Evolutionary conservation across 2,113 vertebrate genomes (phyloP).

Genomic region (Oplegnathus fasciatus): DNA sequence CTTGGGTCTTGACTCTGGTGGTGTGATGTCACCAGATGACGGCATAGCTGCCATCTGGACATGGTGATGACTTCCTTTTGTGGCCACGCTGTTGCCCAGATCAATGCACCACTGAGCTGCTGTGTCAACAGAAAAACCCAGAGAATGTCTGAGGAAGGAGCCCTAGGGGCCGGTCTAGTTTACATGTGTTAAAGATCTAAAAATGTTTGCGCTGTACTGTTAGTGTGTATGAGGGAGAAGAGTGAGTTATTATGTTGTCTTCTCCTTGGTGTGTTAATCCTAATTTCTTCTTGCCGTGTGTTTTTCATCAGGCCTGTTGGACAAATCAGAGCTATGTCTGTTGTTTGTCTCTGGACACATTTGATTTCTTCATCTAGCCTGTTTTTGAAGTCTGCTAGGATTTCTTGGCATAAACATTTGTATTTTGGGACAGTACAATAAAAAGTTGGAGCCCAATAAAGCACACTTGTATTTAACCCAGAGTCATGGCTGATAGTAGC

Average conservation of each 20-base stretch:
- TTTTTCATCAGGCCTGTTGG: not conserved
- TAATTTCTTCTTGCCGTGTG: not conserved
- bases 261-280: not conserved
- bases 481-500: not conserved
- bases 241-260: not conserved
- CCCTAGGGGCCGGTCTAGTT: conserved; percentile 1
- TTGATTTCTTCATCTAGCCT: conserved; percentile 5
- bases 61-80: conserved; percentile 68
- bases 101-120: conserved; percentile 58
- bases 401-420: not conserved
- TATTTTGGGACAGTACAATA: not conserved
- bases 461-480: not conserved
- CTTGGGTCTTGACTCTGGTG: conserved; percentile 53
- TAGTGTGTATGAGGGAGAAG: not conserved
- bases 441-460: not conserved
- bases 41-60: conserved; percentile 74
- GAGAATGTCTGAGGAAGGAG: conserved; percentile 20
- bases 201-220: not conserved
- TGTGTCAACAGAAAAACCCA: conserved; percentile 67
- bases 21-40: conserved; percentile 73
- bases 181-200: conserved; percentile 1
- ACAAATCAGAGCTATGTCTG: not conserved
- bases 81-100: conserved; percentile 50
- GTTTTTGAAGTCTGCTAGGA: not conserved
- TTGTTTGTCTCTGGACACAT: not conserved